Evolutionary conservation across 2,888 invertebrate species (phyloP).

Genomic region (Carpatolechia fugitivella): DNA sequence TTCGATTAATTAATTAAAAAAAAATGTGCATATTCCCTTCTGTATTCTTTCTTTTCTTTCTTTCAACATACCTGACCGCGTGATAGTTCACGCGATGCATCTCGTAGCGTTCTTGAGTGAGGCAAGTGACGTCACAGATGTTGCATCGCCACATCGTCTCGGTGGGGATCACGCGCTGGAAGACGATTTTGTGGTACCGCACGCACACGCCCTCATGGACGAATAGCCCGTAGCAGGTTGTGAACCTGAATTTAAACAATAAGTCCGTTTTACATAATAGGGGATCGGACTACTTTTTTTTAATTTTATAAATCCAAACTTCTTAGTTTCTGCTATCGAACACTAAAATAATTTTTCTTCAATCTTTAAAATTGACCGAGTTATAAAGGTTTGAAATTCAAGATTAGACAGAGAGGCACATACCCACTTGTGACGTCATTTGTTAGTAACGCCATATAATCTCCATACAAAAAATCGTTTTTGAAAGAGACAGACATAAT

Average conservation of each 20-base stretch:
- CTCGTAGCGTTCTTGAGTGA: not conserved
- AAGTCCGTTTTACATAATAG: too few relatives aligned
- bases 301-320: too few relatives aligned
- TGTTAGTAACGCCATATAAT: too few relatives aligned
- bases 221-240: conserved; percentile 26
- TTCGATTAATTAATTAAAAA: not conserved
- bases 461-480: too few relatives aligned
- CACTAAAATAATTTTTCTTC: not conserved
- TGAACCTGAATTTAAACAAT: conserved; percentile 13
- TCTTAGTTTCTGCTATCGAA: conserved; percentile 20
- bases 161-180: not conserved
- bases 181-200: conserved; percentile 8
- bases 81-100: conserved; percentile 25
- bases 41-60: not conserved
- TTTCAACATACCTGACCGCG: not conserved
- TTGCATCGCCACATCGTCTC: conserved; percentile 16
- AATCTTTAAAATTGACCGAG: too few relatives aligned
- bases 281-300: too few relatives aligned
- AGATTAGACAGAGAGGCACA: too few relatives aligned
- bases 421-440: too few relatives aligned
- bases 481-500: too few relatives aligned
- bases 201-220: conserved; percentile 25
- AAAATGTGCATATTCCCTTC: not conserved
- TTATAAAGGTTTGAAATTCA: too few relatives aligned
- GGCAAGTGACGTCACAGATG: conserved; percentile 22